Evolutionary conservation across 1,140 invertebrate species (phyloP), one percentile per base, ranked within the genome.

Genomic region (Lepidostoma basale): DNA sequence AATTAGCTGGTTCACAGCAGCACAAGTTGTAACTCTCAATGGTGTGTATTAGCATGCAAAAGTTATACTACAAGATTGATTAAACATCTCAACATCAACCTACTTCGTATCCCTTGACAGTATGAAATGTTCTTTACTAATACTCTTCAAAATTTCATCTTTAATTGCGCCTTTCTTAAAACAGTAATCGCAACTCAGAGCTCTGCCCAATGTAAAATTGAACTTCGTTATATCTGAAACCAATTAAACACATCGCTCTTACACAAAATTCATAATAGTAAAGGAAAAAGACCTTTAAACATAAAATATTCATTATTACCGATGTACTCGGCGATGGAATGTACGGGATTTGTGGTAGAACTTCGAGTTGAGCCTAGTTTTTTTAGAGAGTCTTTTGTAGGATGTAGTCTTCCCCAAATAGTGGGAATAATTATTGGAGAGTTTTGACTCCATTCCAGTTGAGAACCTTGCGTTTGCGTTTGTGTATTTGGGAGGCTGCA

Each of bases 121-220:
- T 6, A 74, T 39, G 77, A 85, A 86, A 74, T 86, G 85, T 63
- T 77, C 74, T 77, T 85, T 85, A 70, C 84, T 85, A 39, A 86
- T 77, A 76, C 77, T 84, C 70, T 78, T 77, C 4, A 84, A 72
- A 45, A 79, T 77, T 69, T 77, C 76, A 14, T 77, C 74, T 58
- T 78, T 77, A 22, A 81, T 74, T n/a, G 79, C 74, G 22, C 79
- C 74, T 73, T 77, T 77, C 54, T 75, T 81, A 49, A 85, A 74
- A 10, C 77, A 62, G 73, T 82, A 79, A 44, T 77, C 76, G 68
- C 82, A 85, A 22, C 67, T 69, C 33, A 77, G 42, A 20, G 80
- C 75, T 75, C 84, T 79, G 67, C 85, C 85, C 8, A 85, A 70
- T 36, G 69, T 79, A 70, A 85, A 84, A 40, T 79, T 76, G 3